phyloP scores from a whole-genome alignment of 2,888 invertebrate species.

The Leistus spinibarbis region DNA sequence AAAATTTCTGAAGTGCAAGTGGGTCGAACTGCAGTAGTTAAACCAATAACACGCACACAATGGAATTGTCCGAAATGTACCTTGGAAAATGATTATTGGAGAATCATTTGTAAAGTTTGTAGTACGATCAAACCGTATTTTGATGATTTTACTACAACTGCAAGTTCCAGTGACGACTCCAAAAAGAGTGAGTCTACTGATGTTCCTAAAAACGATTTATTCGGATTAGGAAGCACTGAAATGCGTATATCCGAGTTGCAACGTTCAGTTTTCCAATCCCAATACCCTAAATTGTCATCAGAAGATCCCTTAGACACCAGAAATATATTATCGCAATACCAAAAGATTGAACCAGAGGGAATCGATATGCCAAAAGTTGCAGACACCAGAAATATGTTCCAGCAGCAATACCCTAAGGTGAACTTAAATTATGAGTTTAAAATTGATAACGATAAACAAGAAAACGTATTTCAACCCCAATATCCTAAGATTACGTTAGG shows the following conservation, averaged over 20 bases:
- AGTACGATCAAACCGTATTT: conserved; percentile 60
- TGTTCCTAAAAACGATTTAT: conserved; percentile 16
- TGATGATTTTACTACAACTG: conserved; percentile 50
- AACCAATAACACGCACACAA: conserved; percentile 40
- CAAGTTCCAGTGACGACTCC: conserved; percentile 15
- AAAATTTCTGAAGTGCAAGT: neutral
- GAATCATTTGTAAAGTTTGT: conserved; percentile 68
- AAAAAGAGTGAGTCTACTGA: conserved; percentile 20
- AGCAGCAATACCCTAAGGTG: neutral
- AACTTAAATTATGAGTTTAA: neutral
- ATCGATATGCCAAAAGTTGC: neutral
- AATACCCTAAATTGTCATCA: conserved; percentile 23
- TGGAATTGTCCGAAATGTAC: conserved; percentile 69
- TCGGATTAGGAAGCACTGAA: conserved; percentile 13
- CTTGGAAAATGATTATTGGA: conserved; percentile 64
- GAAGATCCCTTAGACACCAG: neutral
- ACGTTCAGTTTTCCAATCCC: conserved; percentile 29
- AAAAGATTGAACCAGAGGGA: neutral
- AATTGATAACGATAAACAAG: neutral
- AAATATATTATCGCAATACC: neutral
- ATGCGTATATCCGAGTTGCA: conserved; percentile 22
- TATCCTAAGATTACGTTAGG: conserved; percentile 24
- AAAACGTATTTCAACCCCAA: conserved; percentile 13
- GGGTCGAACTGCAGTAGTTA: conserved; percentile 16
- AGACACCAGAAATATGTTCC: neutral